Conservation (phyloP, 2,888 invertebrate genomes). For the Zhuqinia jingwanae region DNA sequence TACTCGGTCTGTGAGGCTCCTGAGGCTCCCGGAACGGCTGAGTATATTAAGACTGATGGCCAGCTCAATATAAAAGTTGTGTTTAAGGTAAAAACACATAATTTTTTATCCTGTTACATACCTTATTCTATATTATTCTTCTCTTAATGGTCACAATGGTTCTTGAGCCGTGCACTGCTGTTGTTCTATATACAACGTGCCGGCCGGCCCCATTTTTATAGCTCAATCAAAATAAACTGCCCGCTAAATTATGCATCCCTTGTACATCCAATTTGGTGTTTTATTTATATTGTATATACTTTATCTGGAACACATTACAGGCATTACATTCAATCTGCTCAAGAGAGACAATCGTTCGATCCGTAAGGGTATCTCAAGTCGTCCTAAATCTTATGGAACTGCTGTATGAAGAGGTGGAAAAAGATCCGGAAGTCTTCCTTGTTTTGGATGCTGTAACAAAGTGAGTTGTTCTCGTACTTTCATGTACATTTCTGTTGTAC, state of each 20-base stretch:
- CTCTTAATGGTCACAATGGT: too few relatives aligned
- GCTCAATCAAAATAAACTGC: conserved; percentile 32
- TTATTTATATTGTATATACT: background rate
- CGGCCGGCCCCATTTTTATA: conserved; percentile 34
- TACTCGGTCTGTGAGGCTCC: conserved; percentile 92
- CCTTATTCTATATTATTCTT: too few relatives aligned
- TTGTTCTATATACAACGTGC: background rate
- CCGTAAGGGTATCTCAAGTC: conserved; percentile 94
- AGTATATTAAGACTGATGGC: conserved; percentile 97
- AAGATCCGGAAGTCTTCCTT: conserved; percentile 78
- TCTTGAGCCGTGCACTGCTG: too few relatives aligned
- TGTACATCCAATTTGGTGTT: background rate
- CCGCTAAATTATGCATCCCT: conserved; percentile 29
- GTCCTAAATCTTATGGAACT: conserved; percentile 95
- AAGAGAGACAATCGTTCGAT: conserved; percentile 91
- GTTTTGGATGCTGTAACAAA: conserved; percentile 78
- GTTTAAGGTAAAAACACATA: conserved; percentile 85
- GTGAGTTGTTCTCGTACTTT: conserved; percentile 65
- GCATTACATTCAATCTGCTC: conserved; percentile 93
- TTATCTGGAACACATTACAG: conserved; percentile 81
- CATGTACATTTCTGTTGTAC: too few relatives aligned
- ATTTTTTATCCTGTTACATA: too few relatives aligned
- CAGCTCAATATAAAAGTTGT: conserved; percentile 95
- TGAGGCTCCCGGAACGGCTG: conserved; percentile 92
- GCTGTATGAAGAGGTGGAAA: conserved; percentile 86